Conservation (phyloP, 2,113 vertebrate genomes). For the Emydura subglobosa region DNA sequence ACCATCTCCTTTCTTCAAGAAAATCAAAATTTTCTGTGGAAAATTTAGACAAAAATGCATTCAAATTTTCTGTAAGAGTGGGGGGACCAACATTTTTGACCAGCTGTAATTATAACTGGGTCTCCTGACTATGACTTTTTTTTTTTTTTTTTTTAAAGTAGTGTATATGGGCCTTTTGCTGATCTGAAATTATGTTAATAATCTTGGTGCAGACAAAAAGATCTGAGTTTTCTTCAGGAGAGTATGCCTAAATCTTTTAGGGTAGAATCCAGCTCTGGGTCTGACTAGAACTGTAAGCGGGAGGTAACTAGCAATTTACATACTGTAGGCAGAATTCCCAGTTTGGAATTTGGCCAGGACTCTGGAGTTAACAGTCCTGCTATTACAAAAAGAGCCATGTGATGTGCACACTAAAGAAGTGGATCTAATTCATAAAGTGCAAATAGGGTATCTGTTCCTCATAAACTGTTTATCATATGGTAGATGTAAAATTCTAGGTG, state of each 20-base stretch:
- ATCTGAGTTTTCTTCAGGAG: background rate
- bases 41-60: background rate
- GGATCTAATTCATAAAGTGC: background rate
- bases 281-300: background rate
- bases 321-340: background rate
- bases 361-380: background rate
- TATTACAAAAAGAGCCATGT: background rate
- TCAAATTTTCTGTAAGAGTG: background rate
- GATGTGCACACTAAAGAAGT: too few species aligned
- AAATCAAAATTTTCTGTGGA: background rate
- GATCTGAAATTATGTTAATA: background rate
- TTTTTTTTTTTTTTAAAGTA: background rate
- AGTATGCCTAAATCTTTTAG: background rate
- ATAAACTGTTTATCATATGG: accelerated
- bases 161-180: too few species aligned
- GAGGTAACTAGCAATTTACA: background rate
- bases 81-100: background rate
- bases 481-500: background rate
- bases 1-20: background rate
- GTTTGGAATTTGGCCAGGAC: background rate
- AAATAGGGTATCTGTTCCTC: background rate
- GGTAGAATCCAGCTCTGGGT: background rate
- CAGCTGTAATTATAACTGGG: background rate
- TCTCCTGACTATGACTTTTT: background rate
- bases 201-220: background rate